Evolutionary conservation across 1,140 invertebrate genomes (phyloP).

Genomic region (Drosophila insularis): DNA sequence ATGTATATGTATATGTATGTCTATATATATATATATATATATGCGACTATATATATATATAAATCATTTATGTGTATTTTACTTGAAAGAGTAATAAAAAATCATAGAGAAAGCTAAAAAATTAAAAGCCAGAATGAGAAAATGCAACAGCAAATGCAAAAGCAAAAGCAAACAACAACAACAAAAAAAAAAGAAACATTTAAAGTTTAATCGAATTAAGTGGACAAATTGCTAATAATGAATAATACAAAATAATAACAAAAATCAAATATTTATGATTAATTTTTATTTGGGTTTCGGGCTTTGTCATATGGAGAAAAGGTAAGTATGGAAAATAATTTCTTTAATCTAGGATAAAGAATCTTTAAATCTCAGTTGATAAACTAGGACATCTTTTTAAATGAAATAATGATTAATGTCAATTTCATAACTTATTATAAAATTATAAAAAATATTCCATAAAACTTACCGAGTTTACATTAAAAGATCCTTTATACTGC

Average conservation of each 20-base stretch:
- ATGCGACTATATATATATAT: constrained; percentile 30
- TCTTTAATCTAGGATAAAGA: too few relatives aligned
- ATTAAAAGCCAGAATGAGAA: constrained; percentile 23
- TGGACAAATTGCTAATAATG: constrained; percentile 75
- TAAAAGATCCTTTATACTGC: too few relatives aligned
- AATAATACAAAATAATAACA: constrained; percentile 63
- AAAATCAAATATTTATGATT: constrained; percentile 47
- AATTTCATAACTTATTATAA: too few relatives aligned
- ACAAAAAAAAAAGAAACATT: constrained; percentile 49
- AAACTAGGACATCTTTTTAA: too few relatives aligned
- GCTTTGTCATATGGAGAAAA: neutral
- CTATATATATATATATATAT: constrained; percentile 43
- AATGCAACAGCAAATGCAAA: constrained; percentile 12
- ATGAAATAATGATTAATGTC: too few relatives aligned
- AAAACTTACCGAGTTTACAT: too few relatives aligned
- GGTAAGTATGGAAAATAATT: neutral
- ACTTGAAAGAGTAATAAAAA: constrained; percentile 67
- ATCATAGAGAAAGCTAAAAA: constrained; percentile 5
- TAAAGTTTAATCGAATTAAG: constrained; percentile 75
- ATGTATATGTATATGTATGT: constrained; percentile 31
- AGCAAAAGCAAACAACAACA: constrained; percentile 13
- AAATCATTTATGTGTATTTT: constrained; percentile 65
- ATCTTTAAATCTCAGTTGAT: too few relatives aligned
- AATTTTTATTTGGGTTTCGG: constrained; percentile 16
- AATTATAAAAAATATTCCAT: too few relatives aligned